These are phyloP conservation scores for Prosopocoilus inquinatus DNA, from an alignment of 2,888 invertebrate species.

Conservation along the genomic window DNA sequence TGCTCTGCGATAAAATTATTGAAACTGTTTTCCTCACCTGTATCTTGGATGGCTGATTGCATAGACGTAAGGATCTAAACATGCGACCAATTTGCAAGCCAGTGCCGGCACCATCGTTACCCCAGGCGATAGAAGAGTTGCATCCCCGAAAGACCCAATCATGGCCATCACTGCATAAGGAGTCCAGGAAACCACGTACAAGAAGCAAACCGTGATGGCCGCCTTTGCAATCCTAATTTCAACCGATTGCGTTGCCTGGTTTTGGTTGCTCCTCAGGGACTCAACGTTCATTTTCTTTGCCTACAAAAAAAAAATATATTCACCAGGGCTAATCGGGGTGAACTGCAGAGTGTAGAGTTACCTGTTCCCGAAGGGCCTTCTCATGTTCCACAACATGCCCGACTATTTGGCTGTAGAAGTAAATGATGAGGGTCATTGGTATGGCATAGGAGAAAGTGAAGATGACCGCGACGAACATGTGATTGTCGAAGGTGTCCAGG, in stretches of 20 bases:
- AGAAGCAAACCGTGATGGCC: conserved; percentile 81
- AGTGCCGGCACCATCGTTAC: conserved; percentile 85
- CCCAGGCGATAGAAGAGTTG: conserved; percentile 68
- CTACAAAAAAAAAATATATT: conserved; percentile 42
- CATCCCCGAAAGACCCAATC: conserved; percentile 80
- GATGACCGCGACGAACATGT: conserved; percentile 72
- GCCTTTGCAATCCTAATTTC: conserved; percentile 86
- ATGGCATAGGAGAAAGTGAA: conserved; percentile 76
- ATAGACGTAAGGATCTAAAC: conserved; percentile 88
- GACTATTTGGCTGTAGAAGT: conserved; percentile 85
- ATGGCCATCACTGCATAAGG: conserved; percentile 83
- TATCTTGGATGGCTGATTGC: conserved; percentile 89
- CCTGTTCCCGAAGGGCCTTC: conserved; percentile 72
- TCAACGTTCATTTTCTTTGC: conserved; percentile 92
- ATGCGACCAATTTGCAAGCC: conserved; percentile 84
- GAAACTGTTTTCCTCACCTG: conserved; percentile 57
- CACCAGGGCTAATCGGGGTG: not conserved
- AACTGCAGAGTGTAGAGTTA: conserved; percentile 28
- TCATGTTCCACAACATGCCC: conserved; percentile 84
- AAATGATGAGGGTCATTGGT: conserved; percentile 74
- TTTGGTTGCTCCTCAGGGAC: conserved; percentile 71
- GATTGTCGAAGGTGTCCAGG: conserved; percentile 74
- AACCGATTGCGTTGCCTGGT: conserved; percentile 66
- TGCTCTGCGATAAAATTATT: too few species aligned
- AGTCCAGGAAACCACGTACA: conserved; percentile 86